phyloP scores from a whole-genome alignment of 2,797 vertebrate species.

The Glyptemys insculpta region DNA sequence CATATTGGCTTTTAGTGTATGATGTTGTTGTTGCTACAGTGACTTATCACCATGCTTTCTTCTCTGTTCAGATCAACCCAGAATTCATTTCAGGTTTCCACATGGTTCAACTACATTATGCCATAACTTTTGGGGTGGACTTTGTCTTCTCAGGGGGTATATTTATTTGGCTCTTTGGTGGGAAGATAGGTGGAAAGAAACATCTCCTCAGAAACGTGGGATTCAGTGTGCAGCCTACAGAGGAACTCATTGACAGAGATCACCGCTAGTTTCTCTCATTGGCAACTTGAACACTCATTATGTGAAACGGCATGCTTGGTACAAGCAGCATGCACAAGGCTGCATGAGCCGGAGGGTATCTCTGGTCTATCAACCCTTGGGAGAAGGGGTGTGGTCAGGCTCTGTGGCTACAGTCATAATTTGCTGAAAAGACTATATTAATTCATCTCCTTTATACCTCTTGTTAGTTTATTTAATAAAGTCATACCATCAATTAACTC shows the following conservation, averaged over 20 bases:
- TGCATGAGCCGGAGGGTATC: neutral
- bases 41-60: neutral
- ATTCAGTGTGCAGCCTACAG: neutral
- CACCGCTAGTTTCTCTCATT: neutral
- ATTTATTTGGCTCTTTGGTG: neutral
- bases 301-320: neutral
- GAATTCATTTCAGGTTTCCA: neutral
- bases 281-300: neutral
- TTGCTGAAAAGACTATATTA: fast-evolving
- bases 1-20: conserved; percentile 17
- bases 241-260: fast-evolving
- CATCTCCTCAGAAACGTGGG: neutral
- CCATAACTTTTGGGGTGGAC: neutral
- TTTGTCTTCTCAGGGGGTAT: neutral
- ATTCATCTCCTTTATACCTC: neutral
- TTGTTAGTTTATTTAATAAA: neutral
- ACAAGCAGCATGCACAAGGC: neutral
- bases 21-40: neutral
- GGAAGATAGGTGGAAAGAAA: neutral
- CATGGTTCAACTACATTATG: neutral
- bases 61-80: neutral
- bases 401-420: too few relatives aligned
- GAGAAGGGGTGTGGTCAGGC: too few relatives aligned
- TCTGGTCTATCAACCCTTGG: neutral
- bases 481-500: fast-evolving